These are phyloP conservation scores for Drosophila bunnanda DNA, from an alignment of 2,888 invertebrate genomes.

Conservation along the genomic window DNA sequence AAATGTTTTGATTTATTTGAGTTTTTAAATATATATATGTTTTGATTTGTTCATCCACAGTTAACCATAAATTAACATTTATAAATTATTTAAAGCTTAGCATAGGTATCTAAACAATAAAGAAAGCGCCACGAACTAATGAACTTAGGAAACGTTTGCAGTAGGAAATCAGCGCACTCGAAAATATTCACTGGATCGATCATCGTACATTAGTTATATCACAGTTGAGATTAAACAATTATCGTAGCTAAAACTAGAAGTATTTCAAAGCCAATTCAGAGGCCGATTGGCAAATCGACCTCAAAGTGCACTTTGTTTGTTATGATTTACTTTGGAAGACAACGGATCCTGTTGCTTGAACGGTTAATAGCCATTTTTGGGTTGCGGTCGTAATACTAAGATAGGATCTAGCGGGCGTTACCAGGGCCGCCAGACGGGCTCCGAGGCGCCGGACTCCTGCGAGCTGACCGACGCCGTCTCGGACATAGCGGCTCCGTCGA, in stretches of 20 bases:
- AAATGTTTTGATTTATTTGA: constrained; percentile 22
- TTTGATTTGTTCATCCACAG: constrained; percentile 46
- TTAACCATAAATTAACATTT: constrained; percentile 68
- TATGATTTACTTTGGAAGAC: constrained; percentile 78
- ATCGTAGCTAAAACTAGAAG: constrained; percentile 50
- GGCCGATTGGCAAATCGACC: constrained; percentile 34
- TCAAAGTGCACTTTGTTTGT: constrained; percentile 16
- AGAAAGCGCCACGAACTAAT: constrained; percentile 28
- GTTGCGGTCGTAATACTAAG: constrained; percentile 58
- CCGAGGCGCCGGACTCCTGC: constrained; percentile 74
- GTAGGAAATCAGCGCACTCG: constrained; percentile 41
- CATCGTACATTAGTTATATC: constrained; percentile 70
- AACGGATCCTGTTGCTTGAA: constrained; percentile 71
- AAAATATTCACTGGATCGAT: constrained; percentile 32
- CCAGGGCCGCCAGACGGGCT: constrained; percentile 82
- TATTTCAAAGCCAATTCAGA: constrained; percentile 61
- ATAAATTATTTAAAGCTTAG: constrained; percentile 78
- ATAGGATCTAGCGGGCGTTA: constrained; percentile 70
- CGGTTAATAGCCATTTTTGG: constrained; percentile 66
- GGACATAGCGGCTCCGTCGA: constrained; percentile 72
- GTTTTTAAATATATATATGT: constrained; percentile 18
- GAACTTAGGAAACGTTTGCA: constrained; percentile 56
- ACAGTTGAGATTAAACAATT: constrained; percentile 71
- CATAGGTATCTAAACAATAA: constrained; percentile 41
- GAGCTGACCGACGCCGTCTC: constrained; percentile 78